Evolutionary conservation across 2,113 vertebrate species (phyloP), one percentile per base, ranked within the genome.

Genomic region (Isurus oxyrinchus): DNA sequence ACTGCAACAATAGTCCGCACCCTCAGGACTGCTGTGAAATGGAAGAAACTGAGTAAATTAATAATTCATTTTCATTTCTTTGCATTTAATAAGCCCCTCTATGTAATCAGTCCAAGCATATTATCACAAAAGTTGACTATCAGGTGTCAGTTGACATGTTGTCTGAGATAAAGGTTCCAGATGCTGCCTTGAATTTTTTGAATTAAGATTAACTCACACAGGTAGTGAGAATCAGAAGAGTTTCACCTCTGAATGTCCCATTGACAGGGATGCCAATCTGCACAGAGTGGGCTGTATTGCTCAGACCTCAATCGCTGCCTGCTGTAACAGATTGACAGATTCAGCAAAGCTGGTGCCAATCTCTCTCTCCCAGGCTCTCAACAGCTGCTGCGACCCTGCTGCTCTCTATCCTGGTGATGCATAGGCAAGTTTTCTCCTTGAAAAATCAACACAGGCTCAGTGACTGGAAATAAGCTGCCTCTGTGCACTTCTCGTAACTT

Each of bases 331-430:
- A 59, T 91, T 91, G 88, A 91, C 88, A 91, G 53, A 91, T 11
- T 31, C 23, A 91, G 88, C 81, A 84, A 84, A n/a, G 53, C 14
- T 91, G 88, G 14, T 91, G 88, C 88, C 53, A 91, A 91, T 91
- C 23, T 35, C 27, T 35, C 10, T 35, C 31, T 76, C 72, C 72
- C 72, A 76, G 53, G 27, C 53, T 59, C 27, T 31, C 55, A 91
- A 91, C 53, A 91, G 88, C 88, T 59, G 57, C 53, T 16, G 25
- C n/a, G 88, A 91, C 49, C 88, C 57, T 16, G 14, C 53, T 55
- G 88, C 55, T 91, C 88, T 35, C 49, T 55, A 61, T 59, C 88
- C 53, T n/a, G 57, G 53, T 57, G 55, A 91, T 91, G 88, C 25
- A 27, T 59, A 19, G 25, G 25, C 53, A 35, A 59, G 27, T 59